A percentile compares a stretch with the other conserved stretches of the same genome.
phyloP scores from a whole-genome alignment of 1,140 invertebrate species.

The Marisa cornuarietis region DNA sequence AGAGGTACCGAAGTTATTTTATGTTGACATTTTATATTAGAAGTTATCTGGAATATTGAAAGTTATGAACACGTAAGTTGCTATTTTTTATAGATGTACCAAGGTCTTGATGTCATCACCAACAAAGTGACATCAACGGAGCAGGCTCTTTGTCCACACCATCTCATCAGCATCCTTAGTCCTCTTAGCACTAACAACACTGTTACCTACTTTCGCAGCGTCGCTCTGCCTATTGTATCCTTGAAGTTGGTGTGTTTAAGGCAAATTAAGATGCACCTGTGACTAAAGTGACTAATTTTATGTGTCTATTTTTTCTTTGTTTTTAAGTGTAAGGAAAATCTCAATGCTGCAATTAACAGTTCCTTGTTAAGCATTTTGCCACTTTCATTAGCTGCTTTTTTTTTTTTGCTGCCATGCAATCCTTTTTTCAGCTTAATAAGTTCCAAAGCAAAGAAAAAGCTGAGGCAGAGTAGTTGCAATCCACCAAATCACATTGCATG shows the following conservation, averaged over 20 bases:
- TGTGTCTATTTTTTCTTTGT: neutral
- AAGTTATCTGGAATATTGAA: neutral
- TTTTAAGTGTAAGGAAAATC: too few relatives aligned
- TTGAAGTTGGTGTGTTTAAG: slow-evolving; percentile 42
- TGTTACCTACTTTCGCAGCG: slow-evolving; percentile 86
- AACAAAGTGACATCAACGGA: slow-evolving; percentile 94
- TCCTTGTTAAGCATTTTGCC: too few relatives aligned
- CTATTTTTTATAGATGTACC: slow-evolving; percentile 81
- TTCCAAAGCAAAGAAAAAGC: too few relatives aligned
- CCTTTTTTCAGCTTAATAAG: too few relatives aligned
- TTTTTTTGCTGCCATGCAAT: too few relatives aligned
- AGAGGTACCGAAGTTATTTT: too few relatives aligned
- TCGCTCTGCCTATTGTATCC: slow-evolving; percentile 84
- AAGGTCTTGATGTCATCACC: slow-evolving; percentile 91
- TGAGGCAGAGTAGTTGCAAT: too few relatives aligned
- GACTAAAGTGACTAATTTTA: neutral
- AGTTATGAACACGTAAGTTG: neutral
- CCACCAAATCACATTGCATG: too few relatives aligned
- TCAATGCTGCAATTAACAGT: too few relatives aligned
- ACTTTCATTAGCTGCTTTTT: too few relatives aligned
- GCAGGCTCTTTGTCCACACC: slow-evolving; percentile 79
- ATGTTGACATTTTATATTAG: slow-evolving; percentile 1
- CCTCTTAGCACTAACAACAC: slow-evolving; percentile 79
- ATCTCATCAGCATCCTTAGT: slow-evolving; percentile 88
- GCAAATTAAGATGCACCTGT: neutral